phyloP scores from a whole-genome alignment of 2,888 invertebrate genomes.

The Stomorhina lunata region DNA sequence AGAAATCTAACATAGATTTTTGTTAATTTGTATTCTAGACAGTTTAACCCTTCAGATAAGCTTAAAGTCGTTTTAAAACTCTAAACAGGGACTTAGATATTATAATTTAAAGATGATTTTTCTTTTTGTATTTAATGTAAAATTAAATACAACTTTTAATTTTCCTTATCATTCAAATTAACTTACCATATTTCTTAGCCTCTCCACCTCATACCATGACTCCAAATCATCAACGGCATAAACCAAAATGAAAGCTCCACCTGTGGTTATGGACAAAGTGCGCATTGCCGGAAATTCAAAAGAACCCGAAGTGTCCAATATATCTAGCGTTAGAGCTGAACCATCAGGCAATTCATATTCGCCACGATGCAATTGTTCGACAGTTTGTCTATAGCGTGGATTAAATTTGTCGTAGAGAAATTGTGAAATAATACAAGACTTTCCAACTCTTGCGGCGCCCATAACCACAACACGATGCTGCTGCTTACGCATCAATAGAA shows the following conservation, averaged over 20 bases:
- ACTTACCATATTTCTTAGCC: slow-evolving; percentile 80
- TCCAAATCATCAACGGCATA: slow-evolving; percentile 84
- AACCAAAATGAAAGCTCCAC: slow-evolving; percentile 87
- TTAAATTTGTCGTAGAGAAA: slow-evolving; percentile 83
- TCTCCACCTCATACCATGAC: slow-evolving; percentile 82
- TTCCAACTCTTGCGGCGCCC: slow-evolving; percentile 82
- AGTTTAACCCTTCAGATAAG: no score
- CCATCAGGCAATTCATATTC: slow-evolving; percentile 79
- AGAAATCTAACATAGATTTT: no score
- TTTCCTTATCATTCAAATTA: not conserved
- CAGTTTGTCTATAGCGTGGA: slow-evolving; percentile 83
- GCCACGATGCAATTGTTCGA: slow-evolving; percentile 83
- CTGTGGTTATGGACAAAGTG: slow-evolving; percentile 86
- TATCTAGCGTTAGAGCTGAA: slow-evolving; percentile 83
- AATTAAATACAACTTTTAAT: not conserved
- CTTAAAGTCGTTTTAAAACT: no score
- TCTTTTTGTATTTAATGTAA: no score
- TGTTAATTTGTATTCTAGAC: no score
- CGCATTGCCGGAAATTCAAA: slow-evolving; percentile 88
- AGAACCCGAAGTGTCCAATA: slow-evolving; percentile 86
- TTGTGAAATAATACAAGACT: slow-evolving; percentile 83
- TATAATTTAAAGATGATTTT: no score
- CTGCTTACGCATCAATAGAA: slow-evolving; percentile 70
- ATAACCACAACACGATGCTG: slow-evolving; percentile 79
- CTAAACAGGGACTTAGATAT: no score